Percentiles rank a stretch among this genome's conserved stretches.
These are phyloP conservation scores for Periphyllus acericola DNA, from an alignment of 2,888 invertebrate genomes.

Conservation along the genomic window DNA sequence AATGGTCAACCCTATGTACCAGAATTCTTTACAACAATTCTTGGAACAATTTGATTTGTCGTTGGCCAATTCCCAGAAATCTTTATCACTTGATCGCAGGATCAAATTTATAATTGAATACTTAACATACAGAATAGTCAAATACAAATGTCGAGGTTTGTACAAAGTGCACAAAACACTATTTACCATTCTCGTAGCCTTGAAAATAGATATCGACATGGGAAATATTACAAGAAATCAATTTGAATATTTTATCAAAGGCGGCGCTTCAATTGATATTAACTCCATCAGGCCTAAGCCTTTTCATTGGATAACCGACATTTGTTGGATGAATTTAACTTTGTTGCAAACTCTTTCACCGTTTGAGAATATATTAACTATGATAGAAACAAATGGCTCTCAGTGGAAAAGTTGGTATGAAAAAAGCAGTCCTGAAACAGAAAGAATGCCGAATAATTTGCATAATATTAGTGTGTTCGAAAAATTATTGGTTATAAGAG, in stretches of 20 bases:
- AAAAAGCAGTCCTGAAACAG: conserved; percentile 91
- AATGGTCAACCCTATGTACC: conserved; percentile 96
- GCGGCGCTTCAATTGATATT: conserved; percentile 90
- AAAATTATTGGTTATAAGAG: conserved; percentile 84
- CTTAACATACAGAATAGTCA: conserved; percentile 91
- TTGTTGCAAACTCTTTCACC: conserved; percentile 75
- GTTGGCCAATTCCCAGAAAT: conserved; percentile 84
- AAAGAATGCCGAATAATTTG: conserved; percentile 89
- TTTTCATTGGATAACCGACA: conserved; percentile 93
- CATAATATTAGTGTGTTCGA: conserved; percentile 88
- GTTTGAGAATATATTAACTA: conserved; percentile 31
- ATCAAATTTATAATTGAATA: conserved; percentile 88
- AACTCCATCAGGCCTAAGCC: conserved; percentile 93
- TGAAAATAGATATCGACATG: conserved; percentile 92
- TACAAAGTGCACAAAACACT: conserved; percentile 93
- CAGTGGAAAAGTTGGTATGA: conserved; percentile 94
- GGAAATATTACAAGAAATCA: conserved; percentile 86
- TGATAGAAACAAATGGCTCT: conserved; percentile 83
- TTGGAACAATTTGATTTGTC: conserved; percentile 92
- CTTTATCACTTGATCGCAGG: conserved; percentile 83
- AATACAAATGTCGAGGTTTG: conserved; percentile 89
- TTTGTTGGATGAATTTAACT: conserved; percentile 95
- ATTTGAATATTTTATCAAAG: conserved; percentile 95
- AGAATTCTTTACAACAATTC: conserved; percentile 94
- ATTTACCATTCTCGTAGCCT: conserved; percentile 92